Base-by-base conservation (phyloP, 2,797 vertebrate genomes). In the Oryzias sinensis region DNA sequence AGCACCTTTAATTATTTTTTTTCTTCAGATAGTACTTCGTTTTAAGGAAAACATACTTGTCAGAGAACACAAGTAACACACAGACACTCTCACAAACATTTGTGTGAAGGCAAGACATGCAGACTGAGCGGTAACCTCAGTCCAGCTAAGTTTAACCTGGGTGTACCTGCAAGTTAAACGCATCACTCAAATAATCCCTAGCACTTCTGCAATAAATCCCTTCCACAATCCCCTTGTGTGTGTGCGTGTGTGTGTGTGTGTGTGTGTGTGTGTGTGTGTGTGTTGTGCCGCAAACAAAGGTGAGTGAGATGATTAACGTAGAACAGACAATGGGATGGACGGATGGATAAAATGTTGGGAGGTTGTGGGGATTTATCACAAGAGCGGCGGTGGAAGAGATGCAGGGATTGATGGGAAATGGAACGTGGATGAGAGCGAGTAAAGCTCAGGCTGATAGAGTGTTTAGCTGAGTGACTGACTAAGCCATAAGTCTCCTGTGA, bases 391-490 rank as follows among this genome's bases (percentile, higher is more conserved):
- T 49, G 40, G 65, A 42, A 66, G 60, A 64, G 76, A 81, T 71
- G 73, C 80, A 82, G 80, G 65, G 78, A 84, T 74, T 70, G 73
- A 84, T 80, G 63, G 73, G 70, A 75, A 74, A 66, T 73, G 72
- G 70, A 74, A 75, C 77, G 80, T 81, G 72, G 81, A 82, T 84
- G 80, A 80, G 77, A 70, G 65, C 44, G 72, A 73, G 68, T 84
- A 79, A 87, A 85, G 78, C 77, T 53, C 63, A 51, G 72, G 67
- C 82, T 90, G 90, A 90, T 89, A 86, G 84, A 91, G 83, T 86
- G 89, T 87, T 88, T 74, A 65, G 82, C 75, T 76, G 80, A 79
- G 81, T 90, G 87, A 90, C 84, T 85, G 88, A 89, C 87, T 91
- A 83, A 87, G 66, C 86, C 84, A 84, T 91, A 91, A 90, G 83